A percentile compares a stretch with the other conserved stretches of the same genome.
phyloP scores from a whole-genome alignment of 2,888 invertebrate species.

The Lithophane ornitopus region DNA sequence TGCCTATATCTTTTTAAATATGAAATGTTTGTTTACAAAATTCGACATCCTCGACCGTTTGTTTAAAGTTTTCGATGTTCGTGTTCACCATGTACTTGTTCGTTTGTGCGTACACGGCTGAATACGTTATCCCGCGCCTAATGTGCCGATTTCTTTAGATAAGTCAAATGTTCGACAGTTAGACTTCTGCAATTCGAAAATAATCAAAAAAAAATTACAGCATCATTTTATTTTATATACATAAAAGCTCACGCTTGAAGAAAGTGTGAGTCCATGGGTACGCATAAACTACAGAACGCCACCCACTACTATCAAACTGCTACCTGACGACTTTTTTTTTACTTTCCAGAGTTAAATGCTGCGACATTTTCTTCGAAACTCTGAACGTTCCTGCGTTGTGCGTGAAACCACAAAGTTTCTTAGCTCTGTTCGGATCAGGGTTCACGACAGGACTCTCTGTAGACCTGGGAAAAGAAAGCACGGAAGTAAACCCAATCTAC shows the following conservation, averaged over 20 bases:
- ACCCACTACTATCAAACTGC: neutral
- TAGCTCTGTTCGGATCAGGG: slow-evolving; percentile 82
- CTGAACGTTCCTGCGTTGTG: slow-evolving; percentile 82
- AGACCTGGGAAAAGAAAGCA: slow-evolving; percentile 80
- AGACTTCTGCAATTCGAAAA: neutral
- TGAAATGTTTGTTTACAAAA: too few relatives aligned
- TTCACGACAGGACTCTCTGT: slow-evolving; percentile 82
- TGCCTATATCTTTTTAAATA: too few relatives aligned
- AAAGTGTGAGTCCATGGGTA: too few relatives aligned
- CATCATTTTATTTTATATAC: neutral
- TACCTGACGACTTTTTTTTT: neutral
- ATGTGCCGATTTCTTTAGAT: neutral
- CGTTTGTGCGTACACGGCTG: too few relatives aligned
- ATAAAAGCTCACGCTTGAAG: neutral
- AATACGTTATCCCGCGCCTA: too few relatives aligned
- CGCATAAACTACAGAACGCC: neutral
- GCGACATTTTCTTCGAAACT: slow-evolving; percentile 84
- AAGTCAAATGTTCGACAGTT: neutral
- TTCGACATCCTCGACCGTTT: too few relatives aligned
- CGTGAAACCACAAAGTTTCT: slow-evolving; percentile 78
- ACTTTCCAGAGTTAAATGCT: slow-evolving; percentile 79
- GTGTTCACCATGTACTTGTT: too few relatives aligned
- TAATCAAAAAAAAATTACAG: neutral
- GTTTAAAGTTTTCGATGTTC: too few relatives aligned
- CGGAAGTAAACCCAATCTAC: slow-evolving; percentile 79